Evolutionary conservation across 1,140 invertebrate genomes (phyloP), one percentile per base, ranked within the genome.

Genomic region (Bombus ignitus): DNA sequence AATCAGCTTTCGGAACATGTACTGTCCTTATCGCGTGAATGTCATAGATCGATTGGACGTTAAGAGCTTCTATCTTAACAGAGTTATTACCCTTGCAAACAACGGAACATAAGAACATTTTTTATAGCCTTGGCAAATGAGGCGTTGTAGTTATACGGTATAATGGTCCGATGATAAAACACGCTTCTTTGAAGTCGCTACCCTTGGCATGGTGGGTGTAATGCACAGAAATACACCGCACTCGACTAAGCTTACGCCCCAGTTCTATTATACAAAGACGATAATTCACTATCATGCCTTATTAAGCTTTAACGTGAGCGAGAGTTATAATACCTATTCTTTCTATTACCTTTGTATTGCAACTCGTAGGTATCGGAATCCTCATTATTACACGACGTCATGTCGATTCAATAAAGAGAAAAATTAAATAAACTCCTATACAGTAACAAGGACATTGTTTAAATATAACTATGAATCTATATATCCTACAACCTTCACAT

Each of bases 251-350:
- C 68, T 81, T 59, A 59, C 81, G 83, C 81, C 76, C 81, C 73
- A 84, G 68, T 90, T 91, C 81, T 79, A 22, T 53, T 18, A 53
- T 53, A 42, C 80, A 83, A 68, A 81, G 78, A 85, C 81, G 89
- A 90, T 91, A 91, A 90, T 87, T 90, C 74, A 87, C 78, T 39
- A 75, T 82, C 84, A 79, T 80, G 74, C 78, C 71, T 87, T 91
- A 90, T 90, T 87, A 71, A 91, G 83, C 85, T 82, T 84, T 82
- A 82, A 76, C 42, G 37, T 42, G 42, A 66, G 39, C 35, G 18
- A 66, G 57, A 62, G 68, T 68, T 74, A 73, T 74, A 78, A 81
- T 89, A 18, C 65, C 6, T 53, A 0, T 53, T 22, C 18, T 53
- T 66, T 35, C 35, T 1, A 32, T 47, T 70, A 72, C 59, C 57